Evolutionary conservation across 2,888 invertebrate genomes (phyloP).

Genomic region (Neria commutata): DNA sequence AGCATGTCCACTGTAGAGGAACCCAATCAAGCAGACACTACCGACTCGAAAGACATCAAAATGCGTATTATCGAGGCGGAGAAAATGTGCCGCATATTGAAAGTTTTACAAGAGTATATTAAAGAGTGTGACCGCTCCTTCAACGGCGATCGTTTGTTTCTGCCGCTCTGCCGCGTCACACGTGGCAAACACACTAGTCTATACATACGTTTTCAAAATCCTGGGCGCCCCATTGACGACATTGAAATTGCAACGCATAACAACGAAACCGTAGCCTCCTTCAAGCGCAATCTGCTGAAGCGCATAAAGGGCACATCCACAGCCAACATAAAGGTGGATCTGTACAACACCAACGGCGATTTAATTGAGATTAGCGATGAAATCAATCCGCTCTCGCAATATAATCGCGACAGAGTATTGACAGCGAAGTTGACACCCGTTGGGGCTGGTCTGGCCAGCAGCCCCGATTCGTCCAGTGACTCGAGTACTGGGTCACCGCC

Average conservation of each 20-base stretch:
- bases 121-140: slow-evolving; percentile 92
- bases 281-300: slow-evolving; percentile 77
- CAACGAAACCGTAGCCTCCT: slow-evolving; percentile 89
- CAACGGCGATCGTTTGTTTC: slow-evolving; percentile 84
- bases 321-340: slow-evolving; percentile 83
- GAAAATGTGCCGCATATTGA: slow-evolving; percentile 90
- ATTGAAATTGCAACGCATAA: slow-evolving; percentile 91
- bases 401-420: slow-evolving; percentile 75
- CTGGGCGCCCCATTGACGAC: slow-evolving; percentile 87
- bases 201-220: slow-evolving; percentile 85
- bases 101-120: slow-evolving; percentile 93
- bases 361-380: slow-evolving; percentile 86
- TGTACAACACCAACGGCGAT: slow-evolving; percentile 85
- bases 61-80: slow-evolving; percentile 69
- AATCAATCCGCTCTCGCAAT: slow-evolving; percentile 83
- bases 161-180: slow-evolving; percentile 85
- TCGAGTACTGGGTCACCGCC: slow-evolving; percentile 93
- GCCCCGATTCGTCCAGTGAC: slow-evolving; percentile 92
- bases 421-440: slow-evolving; percentile 80
- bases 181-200: slow-evolving; percentile 88
- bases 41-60: slow-evolving; percentile 56
- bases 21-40: slow-evolving; percentile 39
- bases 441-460: slow-evolving; percentile 74
- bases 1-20: slow-evolving; percentile 22
- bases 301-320: slow-evolving; percentile 65